Base-by-base conservation (phyloP, 2,888 invertebrate genomes). In the Ophion ventricosus region DNA sequence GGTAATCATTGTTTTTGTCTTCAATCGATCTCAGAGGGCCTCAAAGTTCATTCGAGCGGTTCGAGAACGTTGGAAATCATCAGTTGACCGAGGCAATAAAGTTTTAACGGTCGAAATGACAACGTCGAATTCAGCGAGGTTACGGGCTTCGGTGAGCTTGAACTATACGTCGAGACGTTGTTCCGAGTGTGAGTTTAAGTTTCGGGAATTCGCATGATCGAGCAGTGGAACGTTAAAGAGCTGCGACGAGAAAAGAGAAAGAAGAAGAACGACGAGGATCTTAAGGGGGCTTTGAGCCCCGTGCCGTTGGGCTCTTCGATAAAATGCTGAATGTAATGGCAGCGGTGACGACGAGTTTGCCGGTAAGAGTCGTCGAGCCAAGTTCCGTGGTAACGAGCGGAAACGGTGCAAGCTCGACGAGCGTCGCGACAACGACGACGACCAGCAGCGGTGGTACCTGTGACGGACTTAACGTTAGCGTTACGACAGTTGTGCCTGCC, bases 311-410 rank as follows among this genome's bases (percentile, higher is more conserved):
- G 14, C 78, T 84, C 49, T 75, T 84, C 56, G 81, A 85, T 43
- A 86, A 84, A 87, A 92, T 92, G 92, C 87, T 92, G 87, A 91
- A 92, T 88, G 90, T 92, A 86, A 92, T 92, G 92, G 91, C 92
- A 73, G 89, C 90, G 29, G 91, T 90, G 84, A 91, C 91, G 81
- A 92, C 92, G 80, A 91, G 89, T 81, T 83, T 92, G 78, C 91
- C 91, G 49, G 89, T 88, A 40, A 87, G 89, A 80, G 88, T 90
- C 57, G 91, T 92, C 14, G 87, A 90, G 26, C 87, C 88, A 0
- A 83, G 87, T 59, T 87, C 88, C 17, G 82, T 88, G 7, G 75
- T 79, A 23, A 84, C 85, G 7, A 82, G 84, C 57, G 84, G 64
- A 1, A 72, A 83, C 25, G 82, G 87, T 25, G 85, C 87, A 69